phyloP scores from a whole-genome alignment of 2,113 vertebrate genomes.

The Tragelaphus imberbis region DNA sequence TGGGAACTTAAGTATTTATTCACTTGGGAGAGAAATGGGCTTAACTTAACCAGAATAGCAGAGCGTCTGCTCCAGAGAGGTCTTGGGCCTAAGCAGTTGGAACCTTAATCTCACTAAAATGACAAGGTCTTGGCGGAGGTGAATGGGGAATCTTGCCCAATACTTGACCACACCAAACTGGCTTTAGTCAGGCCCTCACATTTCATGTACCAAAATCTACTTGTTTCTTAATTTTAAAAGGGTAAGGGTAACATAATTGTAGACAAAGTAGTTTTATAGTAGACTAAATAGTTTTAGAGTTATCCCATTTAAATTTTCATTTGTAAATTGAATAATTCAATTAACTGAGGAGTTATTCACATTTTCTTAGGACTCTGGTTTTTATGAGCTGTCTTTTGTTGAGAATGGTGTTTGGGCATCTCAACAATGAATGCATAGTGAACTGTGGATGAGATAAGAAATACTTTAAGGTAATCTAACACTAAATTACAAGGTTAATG shows the following conservation, averaged over 20 bases:
- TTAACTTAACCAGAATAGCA: constrained; percentile 47
- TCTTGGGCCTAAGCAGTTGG: constrained; percentile 35
- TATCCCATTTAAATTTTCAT: not conserved
- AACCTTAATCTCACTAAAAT: constrained; percentile 47
- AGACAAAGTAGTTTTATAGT: constrained; percentile 5
- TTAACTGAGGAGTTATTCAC: not conserved
- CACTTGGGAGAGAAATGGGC: constrained; percentile 46
- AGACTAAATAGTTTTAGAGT: not conserved
- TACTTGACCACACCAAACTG: constrained; percentile 39
- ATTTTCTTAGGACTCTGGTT: not conserved
- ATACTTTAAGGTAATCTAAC: not conserved
- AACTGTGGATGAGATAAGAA: not conserved
- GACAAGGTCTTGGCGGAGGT: constrained; percentile 44
- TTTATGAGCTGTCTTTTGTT: not conserved
- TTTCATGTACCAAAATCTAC: not conserved
- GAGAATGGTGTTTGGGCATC: not conserved
- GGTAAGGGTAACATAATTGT: not conserved
- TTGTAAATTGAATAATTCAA: not conserved
- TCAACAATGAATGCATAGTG: not conserved
- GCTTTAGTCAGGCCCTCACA: constrained; percentile 1
- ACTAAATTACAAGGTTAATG: not conserved
- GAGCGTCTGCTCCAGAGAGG: constrained; percentile 43
- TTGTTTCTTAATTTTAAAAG: constrained; percentile 29
- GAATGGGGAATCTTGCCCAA: constrained; percentile 33
- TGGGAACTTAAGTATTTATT: constrained; percentile 48